Evolutionary conservation across 30 jellyfish, hydroid and myxozoan species (phyloP).

Genomic region (Pelagia noctiluca): DNA sequence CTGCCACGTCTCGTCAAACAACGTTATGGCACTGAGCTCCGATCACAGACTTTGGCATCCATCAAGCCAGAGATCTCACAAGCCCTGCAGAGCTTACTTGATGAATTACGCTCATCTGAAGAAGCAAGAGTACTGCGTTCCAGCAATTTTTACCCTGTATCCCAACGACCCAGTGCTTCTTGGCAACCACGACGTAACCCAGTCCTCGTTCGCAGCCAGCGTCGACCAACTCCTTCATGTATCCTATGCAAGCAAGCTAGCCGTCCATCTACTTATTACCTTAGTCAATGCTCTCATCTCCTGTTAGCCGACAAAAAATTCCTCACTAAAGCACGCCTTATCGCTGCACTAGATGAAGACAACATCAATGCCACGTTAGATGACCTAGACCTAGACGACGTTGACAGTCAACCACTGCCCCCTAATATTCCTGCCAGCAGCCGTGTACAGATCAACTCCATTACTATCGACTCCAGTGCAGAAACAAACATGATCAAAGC

Average conservation of each 20-base stretch:
- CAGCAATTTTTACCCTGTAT: neutral
- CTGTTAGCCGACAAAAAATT: conserved; percentile 23
- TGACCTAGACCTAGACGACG: neutral
- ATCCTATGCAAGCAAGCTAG: neutral
- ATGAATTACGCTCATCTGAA: conserved; percentile 26
- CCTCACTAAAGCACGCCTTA: conserved; percentile 6
- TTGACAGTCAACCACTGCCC: neutral
- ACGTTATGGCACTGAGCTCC: conserved; percentile 56
- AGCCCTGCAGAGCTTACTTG: conserved; percentile 51
- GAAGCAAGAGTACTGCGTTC: conserved; percentile 39
- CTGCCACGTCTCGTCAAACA: conserved; percentile 32
- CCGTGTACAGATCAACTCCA: neutral
- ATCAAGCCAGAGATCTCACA: conserved; percentile 71
- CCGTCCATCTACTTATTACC: conserved; percentile 29
- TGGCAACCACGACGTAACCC: conserved; percentile 9
- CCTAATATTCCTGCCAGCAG: conserved; percentile 5
- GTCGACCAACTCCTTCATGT: conserved; percentile 1
- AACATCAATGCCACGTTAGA: neutral
- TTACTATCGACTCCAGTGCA: conserved; percentile 16
- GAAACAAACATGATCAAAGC: conserved; percentile 14
- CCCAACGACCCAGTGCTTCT: neutral
- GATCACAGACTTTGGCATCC: conserved; percentile 44
- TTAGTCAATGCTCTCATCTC: conserved; percentile 20
- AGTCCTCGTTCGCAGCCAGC: neutral
- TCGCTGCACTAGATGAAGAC: conserved; percentile 2